These are phyloP conservation scores for Pseudorectes ferrugineus DNA, from an alignment of 2,113 vertebrate species.

Conservation along the genomic window DNA sequence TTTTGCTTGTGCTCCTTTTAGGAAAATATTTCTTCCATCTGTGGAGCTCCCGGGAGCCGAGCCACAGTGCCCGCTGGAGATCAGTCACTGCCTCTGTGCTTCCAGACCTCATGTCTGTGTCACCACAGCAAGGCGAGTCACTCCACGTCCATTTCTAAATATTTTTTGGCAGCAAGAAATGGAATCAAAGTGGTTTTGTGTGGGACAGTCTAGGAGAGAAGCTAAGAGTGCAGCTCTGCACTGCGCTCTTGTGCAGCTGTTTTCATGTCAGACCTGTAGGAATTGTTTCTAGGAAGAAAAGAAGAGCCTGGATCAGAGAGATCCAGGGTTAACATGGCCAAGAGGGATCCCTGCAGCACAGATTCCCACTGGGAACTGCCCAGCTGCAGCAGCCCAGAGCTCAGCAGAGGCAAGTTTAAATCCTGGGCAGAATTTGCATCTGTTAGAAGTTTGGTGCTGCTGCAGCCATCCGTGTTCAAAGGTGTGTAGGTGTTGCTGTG, in stretches of 20 bases:
- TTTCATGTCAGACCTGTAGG: not conserved
- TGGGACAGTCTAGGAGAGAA: not conserved
- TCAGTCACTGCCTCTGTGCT: not conserved
- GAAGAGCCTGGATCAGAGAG: not conserved
- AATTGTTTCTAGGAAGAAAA: not conserved
- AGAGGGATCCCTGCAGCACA: not conserved
- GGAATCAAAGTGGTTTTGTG: not conserved
- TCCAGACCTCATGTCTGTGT: not conserved
- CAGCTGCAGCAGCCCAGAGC: not conserved
- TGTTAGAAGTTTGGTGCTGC: not conserved
- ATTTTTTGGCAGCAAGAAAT: not conserved
- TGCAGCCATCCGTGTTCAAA: not conserved
- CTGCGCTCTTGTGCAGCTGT: accelerated
- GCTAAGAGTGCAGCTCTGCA: not conserved
- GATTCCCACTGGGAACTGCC: not conserved
- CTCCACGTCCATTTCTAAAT: not conserved
- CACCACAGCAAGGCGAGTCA: not conserved
- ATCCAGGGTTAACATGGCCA: not conserved
- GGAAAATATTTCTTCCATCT: not conserved
- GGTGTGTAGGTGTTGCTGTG: not conserved
- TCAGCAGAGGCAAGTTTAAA: not conserved
- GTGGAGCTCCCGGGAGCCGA: not conserved
- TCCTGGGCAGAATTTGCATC: not conserved
- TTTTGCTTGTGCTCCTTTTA: not conserved
- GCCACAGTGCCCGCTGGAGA: not conserved